These are phyloP conservation scores for Gobionotothen gibberifrons DNA, from an alignment of 2,797 vertebrate genomes.

Conservation along the genomic window DNA sequence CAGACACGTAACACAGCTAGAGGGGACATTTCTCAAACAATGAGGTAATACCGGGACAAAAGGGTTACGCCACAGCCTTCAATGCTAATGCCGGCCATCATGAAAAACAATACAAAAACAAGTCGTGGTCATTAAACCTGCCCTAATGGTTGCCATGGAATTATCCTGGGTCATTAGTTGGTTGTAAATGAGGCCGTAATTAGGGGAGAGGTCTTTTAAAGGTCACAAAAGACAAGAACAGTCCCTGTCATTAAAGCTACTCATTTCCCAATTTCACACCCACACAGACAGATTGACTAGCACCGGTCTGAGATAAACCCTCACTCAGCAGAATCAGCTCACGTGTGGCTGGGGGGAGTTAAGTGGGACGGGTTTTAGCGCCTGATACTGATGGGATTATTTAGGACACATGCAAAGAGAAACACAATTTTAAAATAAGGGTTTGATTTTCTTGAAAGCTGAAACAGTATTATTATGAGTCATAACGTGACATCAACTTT, in stretches of 20 bases:
- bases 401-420: neutral
- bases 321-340: neutral
- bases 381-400: neutral
- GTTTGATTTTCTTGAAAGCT: neutral
- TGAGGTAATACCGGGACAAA: slow-evolving; percentile 33
- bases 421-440: neutral
- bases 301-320: slow-evolving; percentile 9
- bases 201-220: slow-evolving; percentile 55
- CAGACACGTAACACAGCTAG: neutral
- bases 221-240: slow-evolving; percentile 46
- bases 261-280: slow-evolving; percentile 55
- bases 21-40: slow-evolving; percentile 29
- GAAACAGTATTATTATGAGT: neutral
- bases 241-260: slow-evolving; percentile 61
- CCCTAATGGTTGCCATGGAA: slow-evolving; percentile 31
- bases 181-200: slow-evolving; percentile 63
- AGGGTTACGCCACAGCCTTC: slow-evolving; percentile 11
- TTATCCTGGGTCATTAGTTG: slow-evolving; percentile 32
- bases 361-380: neutral
- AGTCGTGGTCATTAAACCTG: slow-evolving; percentile 33
- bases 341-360: neutral
- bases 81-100: slow-evolving; percentile 49
- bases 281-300: slow-evolving; percentile 14
- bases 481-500: neutral
- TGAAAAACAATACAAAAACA: slow-evolving; percentile 58